Evolutionary conservation across 2,797 vertebrate species (phyloP).

Genomic region (Pteropus rufus): DNA sequence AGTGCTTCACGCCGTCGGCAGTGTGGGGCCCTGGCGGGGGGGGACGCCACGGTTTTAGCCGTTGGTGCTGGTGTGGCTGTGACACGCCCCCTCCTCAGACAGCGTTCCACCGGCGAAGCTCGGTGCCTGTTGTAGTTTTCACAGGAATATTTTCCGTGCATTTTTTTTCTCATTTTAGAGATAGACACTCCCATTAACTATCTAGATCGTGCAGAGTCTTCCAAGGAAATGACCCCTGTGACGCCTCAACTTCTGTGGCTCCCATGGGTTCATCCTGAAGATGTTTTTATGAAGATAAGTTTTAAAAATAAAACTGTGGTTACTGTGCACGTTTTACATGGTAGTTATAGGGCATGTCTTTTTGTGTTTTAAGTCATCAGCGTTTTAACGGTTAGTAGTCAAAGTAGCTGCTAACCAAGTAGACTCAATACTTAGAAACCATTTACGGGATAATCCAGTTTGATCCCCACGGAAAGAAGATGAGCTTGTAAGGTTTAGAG

Average conservation of each 20-base stretch:
- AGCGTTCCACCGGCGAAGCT: accelerated
- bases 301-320: neutral
- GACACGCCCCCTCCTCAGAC: accelerated
- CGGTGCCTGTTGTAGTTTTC: accelerated
- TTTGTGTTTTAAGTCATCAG: neutral
- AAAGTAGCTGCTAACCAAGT: neutral
- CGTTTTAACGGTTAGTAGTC: too few species aligned
- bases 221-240: accelerated
- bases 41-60: accelerated
- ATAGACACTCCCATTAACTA: accelerated
- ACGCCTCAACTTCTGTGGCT: accelerated
- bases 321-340: neutral
- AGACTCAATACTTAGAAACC: neutral
- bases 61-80: accelerated
- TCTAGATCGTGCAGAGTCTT: neutral
- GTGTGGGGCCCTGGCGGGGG: accelerated
- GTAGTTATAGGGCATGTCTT: neutral
- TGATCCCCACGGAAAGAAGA: neutral
- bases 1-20: too few species aligned
- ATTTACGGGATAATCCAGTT: neutral
- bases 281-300: neutral
- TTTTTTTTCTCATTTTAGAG: neutral
- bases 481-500: neutral
- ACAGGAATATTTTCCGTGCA: accelerated
- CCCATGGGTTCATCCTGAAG: neutral